These are phyloP conservation scores for Drosophila baimaii DNA, from an alignment of 1,140 invertebrate species.

Conservation along the genomic window DNA sequence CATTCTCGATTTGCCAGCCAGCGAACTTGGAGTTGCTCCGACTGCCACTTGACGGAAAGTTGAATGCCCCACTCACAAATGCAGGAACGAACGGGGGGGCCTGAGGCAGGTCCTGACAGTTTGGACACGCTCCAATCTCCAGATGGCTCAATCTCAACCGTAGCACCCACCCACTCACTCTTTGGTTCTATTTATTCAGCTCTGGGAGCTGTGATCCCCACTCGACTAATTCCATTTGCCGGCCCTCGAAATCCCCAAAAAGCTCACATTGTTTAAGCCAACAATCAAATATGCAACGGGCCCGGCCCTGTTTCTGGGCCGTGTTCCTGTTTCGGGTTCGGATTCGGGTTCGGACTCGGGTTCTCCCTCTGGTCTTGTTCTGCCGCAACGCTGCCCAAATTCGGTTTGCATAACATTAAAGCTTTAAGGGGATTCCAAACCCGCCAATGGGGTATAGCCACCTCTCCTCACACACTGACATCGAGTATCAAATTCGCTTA, in stretches of 20 bases:
- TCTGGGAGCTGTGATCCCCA: slow-evolving; percentile 15
- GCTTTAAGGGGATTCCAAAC: slow-evolving; percentile 40
- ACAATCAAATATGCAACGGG: slow-evolving; percentile 74
- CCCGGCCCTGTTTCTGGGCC: slow-evolving; percentile 8
- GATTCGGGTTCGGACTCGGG: neutral
- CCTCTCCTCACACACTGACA: slow-evolving; percentile 16
- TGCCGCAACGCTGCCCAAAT: slow-evolving; percentile 48
- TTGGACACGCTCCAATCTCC: slow-evolving; percentile 33
- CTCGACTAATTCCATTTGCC: slow-evolving; percentile 74
- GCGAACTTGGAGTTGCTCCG: slow-evolving; percentile 28
- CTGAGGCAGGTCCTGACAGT: slow-evolving; percentile 19
- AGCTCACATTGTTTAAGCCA: slow-evolving; percentile 63
- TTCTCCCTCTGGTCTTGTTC: slow-evolving; percentile 4
- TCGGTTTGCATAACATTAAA: slow-evolving; percentile 72
- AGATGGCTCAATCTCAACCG: slow-evolving; percentile 36
- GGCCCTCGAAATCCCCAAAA: slow-evolving; percentile 56
- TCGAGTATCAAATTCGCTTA: slow-evolving; percentile 22
- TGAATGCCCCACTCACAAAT: slow-evolving; percentile 68
- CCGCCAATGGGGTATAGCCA: neutral
- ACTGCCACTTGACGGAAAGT: slow-evolving; percentile 48
- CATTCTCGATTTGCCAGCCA: slow-evolving; percentile 43
- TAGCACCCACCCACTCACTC: neutral
- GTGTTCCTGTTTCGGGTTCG: slow-evolving; percentile 8
- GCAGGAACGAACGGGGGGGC: slow-evolving; percentile 10
- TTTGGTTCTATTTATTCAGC: slow-evolving; percentile 3